Conservation (phyloP, 2,113 vertebrate species). For the Picathartes gymnocephalus region DNA sequence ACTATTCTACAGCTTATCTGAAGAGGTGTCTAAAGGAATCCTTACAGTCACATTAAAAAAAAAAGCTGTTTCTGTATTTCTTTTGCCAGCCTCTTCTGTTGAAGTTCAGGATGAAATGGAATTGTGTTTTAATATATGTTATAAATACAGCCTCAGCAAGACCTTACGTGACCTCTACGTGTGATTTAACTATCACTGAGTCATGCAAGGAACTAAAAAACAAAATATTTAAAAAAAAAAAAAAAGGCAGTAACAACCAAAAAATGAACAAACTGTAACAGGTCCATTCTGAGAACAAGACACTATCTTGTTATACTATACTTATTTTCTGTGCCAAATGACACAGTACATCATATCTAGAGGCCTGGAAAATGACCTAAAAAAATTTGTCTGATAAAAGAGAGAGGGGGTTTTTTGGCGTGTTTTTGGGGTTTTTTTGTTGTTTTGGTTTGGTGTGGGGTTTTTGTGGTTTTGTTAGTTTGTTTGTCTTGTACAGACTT, state of each 20-base stretch:
- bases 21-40: not conserved
- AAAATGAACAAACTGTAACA: not conserved
- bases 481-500: not conserved
- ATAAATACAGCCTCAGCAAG: not conserved
- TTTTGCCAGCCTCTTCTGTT: not conserved
- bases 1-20: not conserved
- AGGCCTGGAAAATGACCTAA: not conserved
- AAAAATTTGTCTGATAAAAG: not conserved
- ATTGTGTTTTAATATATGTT: not conserved
- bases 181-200: not conserved
- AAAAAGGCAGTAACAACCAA: not conserved
- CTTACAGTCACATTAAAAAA: not conserved
- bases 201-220: not conserved
- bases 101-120: not conserved
- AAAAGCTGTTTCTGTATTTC: not conserved
- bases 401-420: not conserved
- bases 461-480: not conserved
- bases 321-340: not conserved
- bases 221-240: not conserved
- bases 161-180: not conserved
- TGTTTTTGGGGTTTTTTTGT: not conserved
- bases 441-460: not conserved
- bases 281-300: not conserved
- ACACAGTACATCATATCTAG: not conserved
- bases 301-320: too few species aligned